Percentiles rank a stretch among this genome's conserved stretches.
These are phyloP conservation scores for Probaryconus sp. DNA, from an alignment of 1,140 invertebrate genomes.

Conservation along the genomic window DNA sequence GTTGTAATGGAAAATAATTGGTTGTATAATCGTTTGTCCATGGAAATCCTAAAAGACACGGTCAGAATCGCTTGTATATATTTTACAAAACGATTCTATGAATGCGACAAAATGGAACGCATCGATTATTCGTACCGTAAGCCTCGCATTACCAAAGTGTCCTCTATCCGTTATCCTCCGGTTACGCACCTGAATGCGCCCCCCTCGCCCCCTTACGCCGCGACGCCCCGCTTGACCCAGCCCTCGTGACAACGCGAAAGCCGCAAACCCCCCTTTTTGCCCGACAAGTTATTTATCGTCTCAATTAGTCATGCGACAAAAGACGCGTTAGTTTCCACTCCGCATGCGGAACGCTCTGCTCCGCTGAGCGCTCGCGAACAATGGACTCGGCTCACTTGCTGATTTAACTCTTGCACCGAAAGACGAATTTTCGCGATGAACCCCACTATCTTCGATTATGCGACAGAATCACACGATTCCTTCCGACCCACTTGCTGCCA, in stretches of 20 bases:
- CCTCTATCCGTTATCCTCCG: constrained; percentile 50
- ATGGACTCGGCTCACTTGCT: constrained; percentile 7
- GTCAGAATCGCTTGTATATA: constrained; percentile 23
- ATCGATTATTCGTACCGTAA: constrained; percentile 57
- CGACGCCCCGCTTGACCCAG: constrained; percentile 15
- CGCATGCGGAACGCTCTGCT: constrained; percentile 27
- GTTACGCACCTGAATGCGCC: constrained; percentile 55
- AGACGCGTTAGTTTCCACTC: constrained; percentile 60
- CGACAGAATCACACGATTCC: neutral
- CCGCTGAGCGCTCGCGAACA: constrained; percentile 16
- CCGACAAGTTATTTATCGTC: constrained; percentile 52
- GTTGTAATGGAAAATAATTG: too few species aligned
- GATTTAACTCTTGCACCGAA: constrained; percentile 4
- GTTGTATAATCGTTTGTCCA: neutral
- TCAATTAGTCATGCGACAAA: constrained; percentile 63
- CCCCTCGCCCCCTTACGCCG: too few species aligned
- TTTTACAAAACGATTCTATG: constrained; percentile 18
- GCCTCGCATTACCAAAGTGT: constrained; percentile 47
- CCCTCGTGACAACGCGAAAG: constrained; percentile 13
- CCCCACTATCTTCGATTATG: constrained; percentile 7
- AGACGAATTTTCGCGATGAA: constrained; percentile 31
- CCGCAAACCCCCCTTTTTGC: constrained; percentile 38
- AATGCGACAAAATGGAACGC: constrained; percentile 44
- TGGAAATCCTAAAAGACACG: neutral
- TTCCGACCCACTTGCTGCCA: too few species aligned